Evolutionary conservation across 1,140 invertebrate genomes (phyloP), one percentile per base, ranked within the genome.

Genomic region (Drosophila sp.): DNA sequence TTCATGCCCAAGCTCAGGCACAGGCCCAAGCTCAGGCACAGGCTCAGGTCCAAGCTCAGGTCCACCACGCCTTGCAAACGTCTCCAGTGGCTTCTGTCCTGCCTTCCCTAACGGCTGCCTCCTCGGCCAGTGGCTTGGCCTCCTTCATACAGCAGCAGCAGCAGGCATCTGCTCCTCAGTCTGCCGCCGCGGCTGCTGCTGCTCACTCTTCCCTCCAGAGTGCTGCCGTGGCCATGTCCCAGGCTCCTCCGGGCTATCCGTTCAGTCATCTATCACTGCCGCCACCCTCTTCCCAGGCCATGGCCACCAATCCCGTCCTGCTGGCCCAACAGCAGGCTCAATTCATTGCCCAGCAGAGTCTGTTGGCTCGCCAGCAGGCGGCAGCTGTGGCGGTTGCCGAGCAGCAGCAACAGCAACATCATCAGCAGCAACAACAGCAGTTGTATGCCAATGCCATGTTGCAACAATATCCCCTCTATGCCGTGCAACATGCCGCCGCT

Each of bases 291-390:
- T 57, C 74, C 6, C 40, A 71, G 2, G 70, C 78, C 1, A 75
- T 66, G 17, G 72, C 90, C 0, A 41, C 79, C 5, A 92, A 90
- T 66, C 73, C 91, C 1, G 87, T 85, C 0, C 57, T 91, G 29
- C 56, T 92, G 30, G 91, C 91, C 32, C 91, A 92, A 27, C 91
- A 92, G 60, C 90, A 91, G 71, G 91, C 91, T 1, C 91, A 92
- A 79, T 92, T 85, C 25, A 92, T 92, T 40, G 91, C 91, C 8
- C 91, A 92, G 67, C 91, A 92, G 66, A 92, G 75, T 77, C 60
- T 92, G 29, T 23, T 92, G 17, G 91, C 79, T 8, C 79, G 90
- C 3, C 91, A 92, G 40, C 82, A 90, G 35, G 91, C 91, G 5
- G 91, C 91, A 1, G 91, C 90, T 5, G 91, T 76, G 6, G 91